These are phyloP conservation scores for Ptilodon capucinus DNA, from an alignment of 2,888 invertebrate genomes.

Conservation along the genomic window DNA sequence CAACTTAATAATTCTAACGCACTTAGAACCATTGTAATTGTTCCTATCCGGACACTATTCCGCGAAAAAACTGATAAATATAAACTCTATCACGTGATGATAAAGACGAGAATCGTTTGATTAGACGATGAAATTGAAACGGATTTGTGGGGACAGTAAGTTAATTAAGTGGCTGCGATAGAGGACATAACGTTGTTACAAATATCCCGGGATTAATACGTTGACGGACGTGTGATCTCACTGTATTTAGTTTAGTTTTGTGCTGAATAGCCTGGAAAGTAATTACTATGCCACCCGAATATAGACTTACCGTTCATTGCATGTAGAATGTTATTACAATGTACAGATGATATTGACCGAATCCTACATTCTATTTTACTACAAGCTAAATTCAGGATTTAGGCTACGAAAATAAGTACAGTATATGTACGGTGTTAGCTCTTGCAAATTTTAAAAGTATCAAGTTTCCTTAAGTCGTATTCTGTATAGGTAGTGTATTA, in stretches of 20 bases:
- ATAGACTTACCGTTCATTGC: too few species aligned
- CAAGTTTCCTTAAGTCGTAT: too few species aligned
- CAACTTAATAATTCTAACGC: constrained; percentile 9
- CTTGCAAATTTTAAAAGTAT: too few species aligned
- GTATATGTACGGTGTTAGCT: too few species aligned
- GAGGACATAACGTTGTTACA: constrained; percentile 31
- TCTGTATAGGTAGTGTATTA: too few species aligned
- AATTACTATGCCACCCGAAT: too few species aligned
- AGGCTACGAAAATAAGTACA: too few species aligned
- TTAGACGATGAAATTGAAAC: constrained; percentile 1
- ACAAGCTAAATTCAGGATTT: too few species aligned
- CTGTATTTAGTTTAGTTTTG: background rate
- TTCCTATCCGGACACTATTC: constrained; percentile 9
- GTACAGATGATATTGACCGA: too few species aligned
- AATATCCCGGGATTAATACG: constrained; percentile 34
- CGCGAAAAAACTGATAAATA: background rate
- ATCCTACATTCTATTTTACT: too few species aligned
- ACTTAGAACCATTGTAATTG: constrained; percentile 30
- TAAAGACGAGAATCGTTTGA: background rate
- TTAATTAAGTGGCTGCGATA: constrained; percentile 46
- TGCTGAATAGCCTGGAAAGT: too few species aligned
- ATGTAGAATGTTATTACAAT: too few species aligned
- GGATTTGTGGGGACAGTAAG: constrained; percentile 20
- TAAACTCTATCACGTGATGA: constrained; percentile 3
- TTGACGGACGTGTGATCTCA: constrained; percentile 13